These are phyloP conservation scores for Pomphorhynchus laevis DNA, from an alignment of 1,140 invertebrate genomes.

Conservation along the genomic window DNA sequence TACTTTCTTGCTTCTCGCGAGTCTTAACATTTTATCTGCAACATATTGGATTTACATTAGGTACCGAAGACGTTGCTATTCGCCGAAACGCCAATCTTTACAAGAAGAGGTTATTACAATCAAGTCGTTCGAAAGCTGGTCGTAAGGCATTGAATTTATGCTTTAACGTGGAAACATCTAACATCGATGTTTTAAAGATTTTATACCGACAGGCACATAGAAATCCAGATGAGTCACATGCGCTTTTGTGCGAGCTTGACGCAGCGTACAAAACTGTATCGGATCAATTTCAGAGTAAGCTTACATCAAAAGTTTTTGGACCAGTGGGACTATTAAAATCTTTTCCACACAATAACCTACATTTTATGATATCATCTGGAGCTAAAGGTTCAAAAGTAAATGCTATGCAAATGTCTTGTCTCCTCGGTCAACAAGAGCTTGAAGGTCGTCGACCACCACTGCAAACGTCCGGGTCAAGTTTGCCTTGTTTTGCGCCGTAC, in stretches of 20 bases:
- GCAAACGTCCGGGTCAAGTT: constrained; percentile 54
- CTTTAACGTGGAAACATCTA: constrained; percentile 27
- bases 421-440: constrained; percentile 80
- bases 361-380: constrained; percentile 82
- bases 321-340: constrained; percentile 37
- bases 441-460: constrained; percentile 76
- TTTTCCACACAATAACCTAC: constrained; percentile 74
- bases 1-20: constrained; percentile 54
- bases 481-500: constrained; percentile 63
- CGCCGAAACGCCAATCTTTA: constrained; percentile 21
- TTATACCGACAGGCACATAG: constrained; percentile 34
- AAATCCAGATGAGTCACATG: constrained; percentile 32
- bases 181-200: constrained; percentile 14
- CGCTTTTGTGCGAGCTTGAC: constrained; percentile 42
- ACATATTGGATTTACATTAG: constrained; percentile 51
- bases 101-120: constrained; percentile 5
- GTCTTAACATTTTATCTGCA: constrained; percentile 62
- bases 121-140: background rate
- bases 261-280: constrained; percentile 42
- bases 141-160: constrained; percentile 9
- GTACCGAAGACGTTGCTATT: constrained; percentile 65
- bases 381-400: constrained; percentile 72
- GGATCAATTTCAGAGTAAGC: constrained; percentile 47
- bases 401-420: constrained; percentile 77
- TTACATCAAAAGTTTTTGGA: constrained; percentile 49